phyloP scores from a whole-genome alignment of 1,140 invertebrate genomes.

The Drosophila murphyi region DNA sequence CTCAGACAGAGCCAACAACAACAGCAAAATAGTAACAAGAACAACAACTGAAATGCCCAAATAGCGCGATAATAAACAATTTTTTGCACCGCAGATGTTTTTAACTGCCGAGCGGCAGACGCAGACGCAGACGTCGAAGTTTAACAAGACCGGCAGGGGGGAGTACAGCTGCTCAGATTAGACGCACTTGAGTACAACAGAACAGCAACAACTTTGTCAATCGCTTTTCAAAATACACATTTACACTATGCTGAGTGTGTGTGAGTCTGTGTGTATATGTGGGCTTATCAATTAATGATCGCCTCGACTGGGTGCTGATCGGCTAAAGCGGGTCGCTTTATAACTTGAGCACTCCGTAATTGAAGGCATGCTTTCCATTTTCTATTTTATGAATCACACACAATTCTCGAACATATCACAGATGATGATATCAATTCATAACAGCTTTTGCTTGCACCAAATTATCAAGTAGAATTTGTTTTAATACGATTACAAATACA shows the following conservation, averaged over 20 bases:
- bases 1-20: constrained; percentile 39
- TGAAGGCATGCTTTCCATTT: too few relatives aligned
- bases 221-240: constrained; percentile 10
- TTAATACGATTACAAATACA: too few relatives aligned
- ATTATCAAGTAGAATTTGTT: too few relatives aligned
- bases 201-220: constrained; percentile 31
- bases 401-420: too few relatives aligned
- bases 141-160: not conserved
- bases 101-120: constrained; percentile 6
- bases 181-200: constrained; percentile 44
- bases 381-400: too few relatives aligned
- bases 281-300: constrained; percentile 38
- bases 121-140: constrained; percentile 12
- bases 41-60: constrained; percentile 32
- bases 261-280: constrained; percentile 4
- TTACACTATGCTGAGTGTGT: constrained; percentile 24
- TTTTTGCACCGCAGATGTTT: constrained; percentile 60
- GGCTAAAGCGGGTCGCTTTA: constrained; percentile 65
- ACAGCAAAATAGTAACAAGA: constrained; percentile 15
- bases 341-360: constrained; percentile 49
- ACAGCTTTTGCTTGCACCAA: too few relatives aligned
- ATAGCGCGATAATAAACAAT: constrained; percentile 70
- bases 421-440: too few relatives aligned
- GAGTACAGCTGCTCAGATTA: constrained; percentile 60
- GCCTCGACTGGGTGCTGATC: constrained; percentile 1